Evolutionary conservation across 2,797 vertebrate genomes (phyloP).

Genomic region (Eptatretus atami): DNA sequence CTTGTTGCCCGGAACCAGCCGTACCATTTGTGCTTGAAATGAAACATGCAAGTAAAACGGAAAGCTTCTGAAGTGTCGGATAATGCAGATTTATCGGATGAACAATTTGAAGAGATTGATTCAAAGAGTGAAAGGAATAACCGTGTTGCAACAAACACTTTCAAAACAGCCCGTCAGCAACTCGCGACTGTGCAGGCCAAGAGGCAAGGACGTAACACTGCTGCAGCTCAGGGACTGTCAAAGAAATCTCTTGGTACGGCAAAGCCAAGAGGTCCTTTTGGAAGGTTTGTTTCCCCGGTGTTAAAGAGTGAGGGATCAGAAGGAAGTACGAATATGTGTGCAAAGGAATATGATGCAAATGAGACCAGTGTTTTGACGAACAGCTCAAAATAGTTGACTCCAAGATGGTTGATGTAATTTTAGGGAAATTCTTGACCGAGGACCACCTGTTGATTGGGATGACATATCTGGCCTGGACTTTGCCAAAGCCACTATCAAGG

Average conservation of each 20-base stretch:
- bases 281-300: constrained; percentile 64
- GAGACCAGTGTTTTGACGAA: constrained; percentile 22
- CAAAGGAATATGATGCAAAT: constrained; percentile 11
- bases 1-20: no score
- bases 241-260: constrained; percentile 69
- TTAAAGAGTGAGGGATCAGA: constrained; percentile 27
- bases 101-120: background rate
- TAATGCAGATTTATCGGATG: no score
- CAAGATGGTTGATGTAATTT: constrained; percentile 71
- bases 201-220: constrained; percentile 18
- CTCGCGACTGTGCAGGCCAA: constrained; percentile 45
- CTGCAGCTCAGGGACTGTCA: constrained; percentile 14
- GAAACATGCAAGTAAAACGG: no score
- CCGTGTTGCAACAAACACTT: constrained; percentile 16
- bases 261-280: constrained; percentile 34
- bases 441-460: constrained; percentile 54
- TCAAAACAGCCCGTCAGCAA: constrained; percentile 56
- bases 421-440: constrained; percentile 92
- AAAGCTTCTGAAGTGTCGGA: no score
- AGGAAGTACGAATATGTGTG: constrained; percentile 12
- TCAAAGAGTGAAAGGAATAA: constrained; percentile 10
- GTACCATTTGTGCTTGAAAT: constrained; percentile 4
- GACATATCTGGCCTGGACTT: constrained; percentile 85
- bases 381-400: constrained; percentile 62
- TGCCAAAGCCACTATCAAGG: constrained; percentile 74